A percentile compares a stretch with the other conserved stretches of the same genome.
These are phyloP conservation scores for Drosophila trapezifrons DNA, from an alignment of 1,140 invertebrate genomes.

Conservation along the genomic window DNA sequence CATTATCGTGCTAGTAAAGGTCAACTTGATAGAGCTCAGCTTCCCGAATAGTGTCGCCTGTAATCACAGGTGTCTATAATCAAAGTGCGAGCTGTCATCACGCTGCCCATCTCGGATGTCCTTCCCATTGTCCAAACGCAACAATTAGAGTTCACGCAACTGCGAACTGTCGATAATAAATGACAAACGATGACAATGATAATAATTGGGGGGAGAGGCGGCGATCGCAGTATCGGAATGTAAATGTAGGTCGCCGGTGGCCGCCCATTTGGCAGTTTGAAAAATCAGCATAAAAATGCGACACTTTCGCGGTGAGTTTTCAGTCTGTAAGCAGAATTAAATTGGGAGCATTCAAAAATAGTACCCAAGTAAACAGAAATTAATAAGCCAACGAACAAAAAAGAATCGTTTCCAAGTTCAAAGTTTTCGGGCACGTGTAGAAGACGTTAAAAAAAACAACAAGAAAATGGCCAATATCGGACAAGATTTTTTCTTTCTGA, in stretches of 20 bases:
- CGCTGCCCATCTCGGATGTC: conserved; percentile 7
- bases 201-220: conserved; percentile 5
- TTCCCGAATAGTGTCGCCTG: conserved; percentile 11
- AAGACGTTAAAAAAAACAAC: neutral
- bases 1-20: neutral
- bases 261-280: conserved; percentile 69
- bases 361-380: conserved; percentile 47
- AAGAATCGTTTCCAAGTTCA: conserved; percentile 72
- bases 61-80: conserved; percentile 16
- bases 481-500: neutral
- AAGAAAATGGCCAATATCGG: neutral
- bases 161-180: conserved; percentile 11
- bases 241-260: conserved; percentile 61
- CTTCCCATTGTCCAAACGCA: conserved; percentile 13
- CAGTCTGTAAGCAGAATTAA: conserved; percentile 78
- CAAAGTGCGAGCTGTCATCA: conserved; percentile 21
- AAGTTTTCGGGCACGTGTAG: conserved; percentile 6
- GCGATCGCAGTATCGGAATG: conserved; percentile 22
- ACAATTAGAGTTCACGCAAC: conserved; percentile 9
- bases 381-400: conserved; percentile 16
- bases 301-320: conserved; percentile 72
- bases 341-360: conserved; percentile 41
- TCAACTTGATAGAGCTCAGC: neutral
- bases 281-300: conserved; percentile 78
- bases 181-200: neutral